Evolutionary conservation across 2,888 invertebrate species (phyloP).

Genomic region (Philhelius pedissequus): DNA sequence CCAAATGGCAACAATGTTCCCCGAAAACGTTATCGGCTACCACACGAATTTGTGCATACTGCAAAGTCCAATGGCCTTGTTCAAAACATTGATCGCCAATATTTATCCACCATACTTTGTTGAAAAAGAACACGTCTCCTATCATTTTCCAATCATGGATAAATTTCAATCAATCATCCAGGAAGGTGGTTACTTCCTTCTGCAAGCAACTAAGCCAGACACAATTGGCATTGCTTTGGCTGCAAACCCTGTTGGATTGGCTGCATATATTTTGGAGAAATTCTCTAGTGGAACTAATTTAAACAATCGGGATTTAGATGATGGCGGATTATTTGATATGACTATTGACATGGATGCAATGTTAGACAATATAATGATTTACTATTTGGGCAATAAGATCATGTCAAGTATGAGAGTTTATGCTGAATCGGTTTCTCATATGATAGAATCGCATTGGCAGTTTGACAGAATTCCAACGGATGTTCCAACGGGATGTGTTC

Average conservation of each 20-base stretch:
- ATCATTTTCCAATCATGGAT: slow-evolving; percentile 76
- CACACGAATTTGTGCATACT: slow-evolving; percentile 82
- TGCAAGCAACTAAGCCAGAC: slow-evolving; percentile 91
- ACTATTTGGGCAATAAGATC: slow-evolving; percentile 87
- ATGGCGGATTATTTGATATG: slow-evolving; percentile 84
- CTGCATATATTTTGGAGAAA: slow-evolving; percentile 91
- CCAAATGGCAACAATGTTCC: slow-evolving; percentile 82
- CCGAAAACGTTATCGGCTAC: slow-evolving; percentile 80
- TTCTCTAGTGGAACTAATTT: slow-evolving; percentile 87
- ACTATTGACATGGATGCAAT: slow-evolving; percentile 84
- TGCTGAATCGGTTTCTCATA: slow-evolving; percentile 81
- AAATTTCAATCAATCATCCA: slow-evolving; percentile 67
- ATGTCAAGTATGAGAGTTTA: slow-evolving; percentile 88
- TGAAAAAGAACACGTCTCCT: slow-evolving; percentile 77
- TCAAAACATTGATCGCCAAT: slow-evolving; percentile 78
- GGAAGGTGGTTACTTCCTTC: slow-evolving; percentile 82
- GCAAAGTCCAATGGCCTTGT: slow-evolving; percentile 64
- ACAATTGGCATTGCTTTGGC: slow-evolving; percentile 85
- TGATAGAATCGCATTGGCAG: slow-evolving; percentile 72
- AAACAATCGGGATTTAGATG: slow-evolving; percentile 79
- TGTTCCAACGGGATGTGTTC: slow-evolving; percentile 74
- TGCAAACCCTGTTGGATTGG: slow-evolving; percentile 89
- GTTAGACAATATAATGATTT: slow-evolving; percentile 90
- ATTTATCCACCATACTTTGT: slow-evolving; percentile 81
- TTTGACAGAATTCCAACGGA: slow-evolving; percentile 75